Evolutionary conservation across 2,797 vertebrate genomes (phyloP).

Genomic region (Galaxias olidus): DNA sequence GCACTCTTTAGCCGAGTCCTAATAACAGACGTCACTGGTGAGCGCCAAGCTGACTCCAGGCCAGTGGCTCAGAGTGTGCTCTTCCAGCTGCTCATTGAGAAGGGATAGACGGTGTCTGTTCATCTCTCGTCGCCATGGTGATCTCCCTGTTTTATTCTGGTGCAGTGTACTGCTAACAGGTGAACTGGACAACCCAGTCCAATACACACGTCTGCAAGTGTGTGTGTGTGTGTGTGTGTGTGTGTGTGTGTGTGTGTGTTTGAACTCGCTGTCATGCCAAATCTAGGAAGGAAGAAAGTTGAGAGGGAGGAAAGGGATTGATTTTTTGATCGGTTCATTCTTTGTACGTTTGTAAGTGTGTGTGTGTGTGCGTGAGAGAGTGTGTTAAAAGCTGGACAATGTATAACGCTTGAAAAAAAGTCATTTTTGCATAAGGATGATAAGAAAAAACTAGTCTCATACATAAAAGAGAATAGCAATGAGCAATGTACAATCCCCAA

Average conservation of each 20-base stretch:
- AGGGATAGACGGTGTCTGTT: conserved; percentile 59
- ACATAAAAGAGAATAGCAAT: conserved; percentile 40
- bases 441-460: conserved; percentile 50
- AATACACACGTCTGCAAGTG: conserved; percentile 41
- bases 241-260: conserved; percentile 25
- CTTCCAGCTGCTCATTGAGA: conserved; percentile 47
- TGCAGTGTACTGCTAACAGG: conserved; percentile 44
- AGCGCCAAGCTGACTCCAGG: conserved; percentile 20
- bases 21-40: conserved; percentile 37
- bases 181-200: conserved; percentile 48
- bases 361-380: conserved; percentile 49
- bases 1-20: conserved; percentile 33
- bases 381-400: conserved; percentile 74
- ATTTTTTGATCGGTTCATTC: conserved; percentile 29
- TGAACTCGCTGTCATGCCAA: conserved; percentile 75
- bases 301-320: conserved; percentile 68
- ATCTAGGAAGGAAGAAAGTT: conserved; percentile 54
- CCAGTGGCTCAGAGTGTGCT: no score
- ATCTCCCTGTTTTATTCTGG: conserved; percentile 17
- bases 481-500: conserved; percentile 82
- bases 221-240: conserved; percentile 40
- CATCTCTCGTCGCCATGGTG: no score
- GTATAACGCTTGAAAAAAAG: conserved; percentile 72
- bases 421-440: conserved; percentile 63
- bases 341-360: background rate